Evolutionary conservation across 2,797 vertebrate species (phyloP).

Genomic region (Helicolenus hilgendorfi): DNA sequence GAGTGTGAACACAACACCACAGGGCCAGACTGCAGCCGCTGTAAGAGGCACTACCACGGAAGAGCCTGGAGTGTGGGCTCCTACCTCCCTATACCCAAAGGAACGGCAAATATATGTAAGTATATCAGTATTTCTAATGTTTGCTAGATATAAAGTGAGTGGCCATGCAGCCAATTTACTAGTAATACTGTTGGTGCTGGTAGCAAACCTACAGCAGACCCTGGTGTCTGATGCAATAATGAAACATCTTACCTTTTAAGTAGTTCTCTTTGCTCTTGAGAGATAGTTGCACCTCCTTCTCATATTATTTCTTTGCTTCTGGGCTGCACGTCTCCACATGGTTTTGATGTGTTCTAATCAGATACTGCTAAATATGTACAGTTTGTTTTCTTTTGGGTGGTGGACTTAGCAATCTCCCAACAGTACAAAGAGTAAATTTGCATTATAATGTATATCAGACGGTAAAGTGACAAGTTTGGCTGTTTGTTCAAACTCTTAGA

Average conservation of each 20-base stretch:
- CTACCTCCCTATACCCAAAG: slow-evolving; percentile 98
- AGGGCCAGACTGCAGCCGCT: slow-evolving; percentile 98
- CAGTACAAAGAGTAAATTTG: background rate
- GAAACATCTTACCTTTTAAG: background rate
- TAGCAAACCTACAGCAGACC: background rate
- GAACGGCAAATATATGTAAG: slow-evolving; percentile 99
- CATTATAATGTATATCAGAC: background rate
- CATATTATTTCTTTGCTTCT: background rate
- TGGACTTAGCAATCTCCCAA: background rate
- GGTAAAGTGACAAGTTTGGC: background rate
- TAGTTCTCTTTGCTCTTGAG: background rate
- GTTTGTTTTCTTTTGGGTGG: background rate
- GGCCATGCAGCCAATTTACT: background rate
- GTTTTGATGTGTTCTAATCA: background rate
- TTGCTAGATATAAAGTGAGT: background rate
- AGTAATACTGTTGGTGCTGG: background rate
- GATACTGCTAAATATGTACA: background rate
- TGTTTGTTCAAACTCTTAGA: background rate
- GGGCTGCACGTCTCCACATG: background rate
- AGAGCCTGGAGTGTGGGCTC: slow-evolving; percentile 97
- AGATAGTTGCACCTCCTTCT: background rate
- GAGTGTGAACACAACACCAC: slow-evolving; percentile 99
- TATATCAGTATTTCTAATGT: slow-evolving; percentile 59
- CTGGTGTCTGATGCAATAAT: slow-evolving; percentile 1
- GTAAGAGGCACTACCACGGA: slow-evolving; percentile 98